Evolutionary conservation across 2,888 invertebrate species (phyloP), one percentile per base, ranked within the genome.

Genomic region (Diploptera punctata): DNA sequence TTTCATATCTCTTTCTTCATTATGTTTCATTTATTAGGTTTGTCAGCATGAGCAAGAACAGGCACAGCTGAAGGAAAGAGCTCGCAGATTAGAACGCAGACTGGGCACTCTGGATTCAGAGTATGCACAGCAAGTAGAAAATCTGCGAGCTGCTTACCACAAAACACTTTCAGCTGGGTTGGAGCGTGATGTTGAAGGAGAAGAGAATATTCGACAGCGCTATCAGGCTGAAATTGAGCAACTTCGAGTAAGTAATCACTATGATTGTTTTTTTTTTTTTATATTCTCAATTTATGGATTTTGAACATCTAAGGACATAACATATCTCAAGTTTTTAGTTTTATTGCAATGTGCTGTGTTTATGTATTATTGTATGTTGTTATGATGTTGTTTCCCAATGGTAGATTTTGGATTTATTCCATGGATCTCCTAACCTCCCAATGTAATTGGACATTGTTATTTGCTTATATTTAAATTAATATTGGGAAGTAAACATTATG

Each of bases 171-270:
- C 87, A 33, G 86, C 87, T 60, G 88, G 88, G 80, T 82, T 85
- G 76, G 87, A 87, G 81, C 88, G 88, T 70, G 90, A 90, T 79
- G 86, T 85, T 18, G 85, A 86, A 67, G 86, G 86, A 16, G 88
- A 88, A 76, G 87, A 86, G 68, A 87, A 89, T 65, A 88, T 91
- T 76, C 86, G 91, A 69, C 89, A 89, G 79, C 88, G 92, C 73
- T 94, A 94, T 82, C 93, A 94, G 83, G 89, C 91, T 57, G 95
- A 95, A 84, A 93, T 96, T 79, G 94, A 95, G 81, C 94, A 95
- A 82, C 85, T 96, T 74, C 87, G 92, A 78, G 88, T 87, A 78
- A 78, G 82, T 3, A 57, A n/a, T n/a, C n/a, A n/a, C n/a, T n/a
- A n/a, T n/a, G n/a, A n/a, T n/a, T n/a, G n/a, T n/a, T n/a, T n/a